These are phyloP conservation scores for Hoplostethus mediterraneus DNA, from an alignment of 2,797 vertebrate genomes.

Conservation along the genomic window DNA sequence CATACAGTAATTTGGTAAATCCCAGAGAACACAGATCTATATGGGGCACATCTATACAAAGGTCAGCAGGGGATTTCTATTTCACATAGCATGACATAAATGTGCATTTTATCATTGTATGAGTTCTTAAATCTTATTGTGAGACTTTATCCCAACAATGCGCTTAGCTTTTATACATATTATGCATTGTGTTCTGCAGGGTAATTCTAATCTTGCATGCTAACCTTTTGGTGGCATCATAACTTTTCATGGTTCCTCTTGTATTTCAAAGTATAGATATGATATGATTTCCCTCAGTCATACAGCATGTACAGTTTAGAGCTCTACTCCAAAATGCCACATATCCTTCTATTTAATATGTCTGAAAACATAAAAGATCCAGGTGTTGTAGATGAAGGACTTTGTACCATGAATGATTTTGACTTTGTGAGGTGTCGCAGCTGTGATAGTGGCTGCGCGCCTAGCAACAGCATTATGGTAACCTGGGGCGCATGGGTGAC, in stretches of 20 bases:
- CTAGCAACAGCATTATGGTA: too few relatives aligned
- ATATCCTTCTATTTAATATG: too few relatives aligned
- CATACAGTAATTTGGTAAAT: slow-evolving; percentile 66
- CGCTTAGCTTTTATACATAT: neutral
- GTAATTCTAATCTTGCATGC: neutral
- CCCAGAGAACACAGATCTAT: slow-evolving; percentile 62
- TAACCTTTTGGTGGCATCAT: neutral
- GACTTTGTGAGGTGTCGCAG: too few relatives aligned
- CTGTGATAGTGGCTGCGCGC: too few relatives aligned
- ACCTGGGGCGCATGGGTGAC: too few relatives aligned
- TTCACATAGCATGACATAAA: slow-evolving; percentile 10
- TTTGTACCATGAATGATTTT: too few relatives aligned
- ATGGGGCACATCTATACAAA: slow-evolving; percentile 53
- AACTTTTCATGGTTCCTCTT: neutral
- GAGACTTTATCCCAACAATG: neutral
- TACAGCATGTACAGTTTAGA: neutral
- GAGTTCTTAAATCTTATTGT: slow-evolving; percentile 22
- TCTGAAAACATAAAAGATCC: too few relatives aligned
- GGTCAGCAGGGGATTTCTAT: slow-evolving; percentile 34
- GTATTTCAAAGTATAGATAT: neutral
- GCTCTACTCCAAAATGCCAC: too few relatives aligned
- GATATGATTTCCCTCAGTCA: neutral
- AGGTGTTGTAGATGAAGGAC: too few relatives aligned
- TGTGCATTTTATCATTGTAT: slow-evolving; percentile 21
- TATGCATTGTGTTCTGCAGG: neutral